Evolutionary conservation across 2,113 vertebrate genomes (phyloP).

Genomic region (Scolopax mira): DNA sequence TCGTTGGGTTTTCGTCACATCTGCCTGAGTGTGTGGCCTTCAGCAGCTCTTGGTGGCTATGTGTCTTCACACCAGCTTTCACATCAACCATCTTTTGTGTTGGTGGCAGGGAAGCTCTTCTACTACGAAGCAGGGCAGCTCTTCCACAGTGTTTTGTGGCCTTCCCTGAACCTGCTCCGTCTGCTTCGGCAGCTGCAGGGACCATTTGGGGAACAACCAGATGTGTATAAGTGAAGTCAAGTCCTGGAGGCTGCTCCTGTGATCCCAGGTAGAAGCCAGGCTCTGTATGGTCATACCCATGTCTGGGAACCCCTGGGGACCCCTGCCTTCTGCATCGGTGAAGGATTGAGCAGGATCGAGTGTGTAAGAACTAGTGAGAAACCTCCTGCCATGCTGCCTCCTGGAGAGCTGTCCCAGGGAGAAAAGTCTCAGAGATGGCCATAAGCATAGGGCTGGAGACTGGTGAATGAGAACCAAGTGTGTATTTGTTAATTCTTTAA

Average conservation of each 20-base stretch:
- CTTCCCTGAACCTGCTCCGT: background rate
- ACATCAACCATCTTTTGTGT: accelerated
- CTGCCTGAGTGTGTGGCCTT: background rate
- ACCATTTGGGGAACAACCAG: background rate
- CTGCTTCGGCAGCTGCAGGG: too few species aligned
- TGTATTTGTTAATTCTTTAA: background rate
- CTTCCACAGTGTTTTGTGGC: background rate
- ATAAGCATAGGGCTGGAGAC: accelerated
- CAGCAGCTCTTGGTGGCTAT: background rate
- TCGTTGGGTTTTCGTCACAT: background rate
- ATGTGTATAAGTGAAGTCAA: background rate
- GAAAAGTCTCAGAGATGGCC: accelerated
- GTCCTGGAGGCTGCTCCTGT: background rate
- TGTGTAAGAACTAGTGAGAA: background rate
- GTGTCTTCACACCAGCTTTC: background rate
- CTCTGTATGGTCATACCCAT: accelerated
- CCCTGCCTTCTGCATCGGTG: accelerated
- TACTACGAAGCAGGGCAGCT: background rate
- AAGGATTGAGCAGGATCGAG: background rate
- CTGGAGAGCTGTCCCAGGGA: background rate
- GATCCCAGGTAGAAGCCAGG: background rate
- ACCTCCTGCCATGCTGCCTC: background rate
- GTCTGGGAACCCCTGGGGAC: background rate
- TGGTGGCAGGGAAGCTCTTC: background rate
- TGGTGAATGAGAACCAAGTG: background rate